phyloP scores from a whole-genome alignment of 2,888 invertebrate genomes.

The Euphydryas editha region DNA sequence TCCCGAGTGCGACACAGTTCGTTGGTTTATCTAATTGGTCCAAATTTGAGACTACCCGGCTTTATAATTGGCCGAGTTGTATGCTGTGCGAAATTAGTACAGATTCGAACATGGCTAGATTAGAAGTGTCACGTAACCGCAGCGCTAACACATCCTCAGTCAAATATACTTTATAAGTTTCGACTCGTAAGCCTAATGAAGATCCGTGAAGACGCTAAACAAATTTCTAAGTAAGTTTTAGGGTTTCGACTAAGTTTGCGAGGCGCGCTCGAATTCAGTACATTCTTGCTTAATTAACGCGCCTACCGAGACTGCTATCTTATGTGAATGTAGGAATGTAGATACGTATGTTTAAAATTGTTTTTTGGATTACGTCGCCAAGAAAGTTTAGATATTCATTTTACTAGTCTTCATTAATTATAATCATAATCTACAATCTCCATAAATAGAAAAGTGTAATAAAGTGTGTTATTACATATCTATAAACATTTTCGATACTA shows the following conservation, averaged over 20 bases:
- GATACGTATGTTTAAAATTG: constrained; percentile 14
- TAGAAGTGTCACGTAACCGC: constrained; percentile 62
- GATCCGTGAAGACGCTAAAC: constrained; percentile 70
- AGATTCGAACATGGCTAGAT: constrained; percentile 72
- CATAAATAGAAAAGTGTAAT: too few relatives aligned
- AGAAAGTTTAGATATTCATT: neutral
- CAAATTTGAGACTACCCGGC: constrained; percentile 77
- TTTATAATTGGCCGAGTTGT: constrained; percentile 76
- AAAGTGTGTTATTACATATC: too few relatives aligned
- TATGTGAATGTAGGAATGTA: constrained; percentile 15
- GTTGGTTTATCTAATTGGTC: constrained; percentile 83
- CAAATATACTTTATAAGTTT: constrained; percentile 76
- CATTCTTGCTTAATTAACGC: constrained; percentile 77
- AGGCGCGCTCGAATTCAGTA: constrained; percentile 68
- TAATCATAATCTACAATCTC: too few relatives aligned
- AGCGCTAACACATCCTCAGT: constrained; percentile 68
- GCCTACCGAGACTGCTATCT: constrained; percentile 45
- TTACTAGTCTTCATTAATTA: neutral
- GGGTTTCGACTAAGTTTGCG: constrained; percentile 68
- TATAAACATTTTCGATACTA: too few relatives aligned
- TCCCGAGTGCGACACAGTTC: constrained; percentile 81
- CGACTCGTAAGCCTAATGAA: constrained; percentile 72
- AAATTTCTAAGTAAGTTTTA: constrained; percentile 71
- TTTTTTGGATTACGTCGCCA: neutral
- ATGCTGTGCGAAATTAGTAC: constrained; percentile 74